Percentiles rank a stretch among this genome's conserved stretches.
Evolutionary conservation across 2,113 vertebrate genomes (phyloP).

Genomic region (Neofelis nebulosa): DNA sequence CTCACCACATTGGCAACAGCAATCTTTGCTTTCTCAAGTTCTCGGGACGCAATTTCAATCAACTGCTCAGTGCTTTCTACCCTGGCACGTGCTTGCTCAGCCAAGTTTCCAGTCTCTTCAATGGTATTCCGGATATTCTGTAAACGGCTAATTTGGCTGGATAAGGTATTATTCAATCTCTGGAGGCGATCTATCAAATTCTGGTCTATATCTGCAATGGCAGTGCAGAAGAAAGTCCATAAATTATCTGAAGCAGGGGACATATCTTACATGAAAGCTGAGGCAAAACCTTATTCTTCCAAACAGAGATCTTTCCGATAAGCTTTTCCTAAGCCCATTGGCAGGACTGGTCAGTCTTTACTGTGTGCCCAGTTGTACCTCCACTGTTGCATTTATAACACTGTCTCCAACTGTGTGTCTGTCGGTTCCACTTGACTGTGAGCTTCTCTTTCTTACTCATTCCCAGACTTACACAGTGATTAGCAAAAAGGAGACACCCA

Average conservation of each 20-base stretch:
- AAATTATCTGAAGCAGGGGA: neutral
- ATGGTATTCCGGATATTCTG: slow-evolving; percentile 93
- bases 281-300: neutral
- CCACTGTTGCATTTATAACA: fast-evolving
- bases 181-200: slow-evolving; percentile 93
- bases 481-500: neutral
- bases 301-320: neutral
- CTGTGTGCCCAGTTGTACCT: fast-evolving
- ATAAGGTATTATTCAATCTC: slow-evolving; percentile 91
- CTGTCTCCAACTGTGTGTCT: fast-evolving
- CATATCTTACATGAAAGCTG: neutral
- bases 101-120: slow-evolving; percentile 88
- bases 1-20: slow-evolving; percentile 94
- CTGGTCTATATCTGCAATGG: slow-evolving; percentile 90
- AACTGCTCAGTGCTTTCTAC: slow-evolving; percentile 90
- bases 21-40: slow-evolving; percentile 93
- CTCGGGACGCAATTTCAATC: slow-evolving; percentile 90
- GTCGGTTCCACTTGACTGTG: neutral
- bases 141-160: slow-evolving; percentile 92
- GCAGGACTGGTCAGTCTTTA: too few relatives aligned
- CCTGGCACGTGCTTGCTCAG: slow-evolving; percentile 87
- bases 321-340: neutral
- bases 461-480: neutral
- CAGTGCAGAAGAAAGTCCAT: slow-evolving; percentile 10
- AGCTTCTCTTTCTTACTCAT: neutral